Evolutionary conservation across 2,888 invertebrate genomes (phyloP), one percentile per base, ranked within the genome.

Genomic region (Drosophila birchii): DNA sequence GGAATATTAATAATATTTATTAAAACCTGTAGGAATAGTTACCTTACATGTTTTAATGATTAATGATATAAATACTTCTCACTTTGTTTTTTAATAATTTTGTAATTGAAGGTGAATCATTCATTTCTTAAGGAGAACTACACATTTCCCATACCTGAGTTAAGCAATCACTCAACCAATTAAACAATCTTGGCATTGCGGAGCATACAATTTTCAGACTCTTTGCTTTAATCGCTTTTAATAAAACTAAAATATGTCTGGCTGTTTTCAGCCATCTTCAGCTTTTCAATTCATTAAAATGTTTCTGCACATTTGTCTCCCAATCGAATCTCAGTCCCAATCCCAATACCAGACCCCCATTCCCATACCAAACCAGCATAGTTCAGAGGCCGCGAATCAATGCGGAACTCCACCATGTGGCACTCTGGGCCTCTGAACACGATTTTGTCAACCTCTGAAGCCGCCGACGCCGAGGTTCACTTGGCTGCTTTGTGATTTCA

Each of bases 381-480:
- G 86, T 66, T 83, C 38, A 41, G 71, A 29, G 59, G 86, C 81
- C 20, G 71, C 86, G 72, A 76, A 76, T 88, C 88, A 88, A 83
- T 88, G 83, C 83, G 83, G 83, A 88, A 83, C 82, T 87, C 59
- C 20, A 43, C 38, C 61, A 62, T 16, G 62, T 16, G 47, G 55
- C 72, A 59, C 67, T 66, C 64, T 66, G 61, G 79, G 64, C 39
- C 51, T 49, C 67, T 47, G 57, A 78, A 83, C 83, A 83, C 88
- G 88, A 88, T 81, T 83, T 88, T 84, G 88, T 88, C 88, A 88
- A 83, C 74, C 84, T 88, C 88, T 69, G 64, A 84, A 74, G 69
- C 76, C 64, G 76, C 82, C 84, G 84, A 64, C 71, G 69, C 60
- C 55, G 51, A 43, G 54, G 49, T 43, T 59, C 51, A 69, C 75